Evolutionary conservation across 92 coral and sea anemone genomes (phyloP), one percentile per base, ranked within the genome.

Genomic region (Epizoanthus stellaris): DNA sequence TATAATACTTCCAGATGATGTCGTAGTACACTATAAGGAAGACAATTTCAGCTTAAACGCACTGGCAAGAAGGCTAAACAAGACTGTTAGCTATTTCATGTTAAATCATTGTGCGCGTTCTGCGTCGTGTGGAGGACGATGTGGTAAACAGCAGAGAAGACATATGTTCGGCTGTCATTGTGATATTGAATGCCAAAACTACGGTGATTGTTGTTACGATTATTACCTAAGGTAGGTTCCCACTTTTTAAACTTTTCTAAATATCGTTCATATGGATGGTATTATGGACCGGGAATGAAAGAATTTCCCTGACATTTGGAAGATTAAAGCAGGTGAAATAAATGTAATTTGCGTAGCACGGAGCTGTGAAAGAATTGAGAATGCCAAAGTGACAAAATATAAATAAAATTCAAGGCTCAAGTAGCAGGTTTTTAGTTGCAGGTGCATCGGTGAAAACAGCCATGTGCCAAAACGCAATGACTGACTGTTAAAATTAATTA

Each of bases 51-150:
- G 69, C 39, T 64, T 64, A 25, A 64, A 64, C 13, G 69, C 38
- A 23, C 19, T 64, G 69, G 69, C 69, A 64, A 25, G 40, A 64
- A 64, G 69, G 23, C 69, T 64, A 23, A 64, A 64, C 69, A 64
- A 64, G 69, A 64, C 69, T 8, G 69, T 64, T 3, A 64, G 4
- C 11, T 64, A 64, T 36, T 9, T 3, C 16, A 9, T 20, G 38
- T 64, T 64, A 6, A 0, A 21, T 0, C 0, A 8, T 20, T 64
- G 69, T 12, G 52, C 52, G 4, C 6, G 52, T 4, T 20, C 39
- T 5, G 39, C 69, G 36, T 64, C 69, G 39, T 64, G 69, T 8
- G 7, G 6, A 64, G 39, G 69, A 64, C 34, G 69, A 64, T 64
- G 69, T 64, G 69, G 69, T 1, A 64, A 64, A 36, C 69, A 64